Conservation (phyloP, 1,140 invertebrate species). For the Leptoteleia sp. region DNA sequence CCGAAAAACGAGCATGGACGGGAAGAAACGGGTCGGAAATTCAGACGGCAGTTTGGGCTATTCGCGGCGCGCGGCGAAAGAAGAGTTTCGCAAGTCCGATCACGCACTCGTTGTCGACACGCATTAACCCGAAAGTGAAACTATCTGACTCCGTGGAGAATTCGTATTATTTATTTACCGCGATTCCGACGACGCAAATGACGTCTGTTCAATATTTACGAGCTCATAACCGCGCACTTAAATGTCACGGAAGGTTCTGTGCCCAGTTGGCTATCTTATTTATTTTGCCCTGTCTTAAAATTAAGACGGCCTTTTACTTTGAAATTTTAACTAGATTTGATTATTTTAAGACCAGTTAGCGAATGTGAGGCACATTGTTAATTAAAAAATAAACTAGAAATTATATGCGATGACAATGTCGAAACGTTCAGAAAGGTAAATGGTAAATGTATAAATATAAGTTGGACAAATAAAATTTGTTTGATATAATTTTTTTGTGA, state of each 20-base stretch:
- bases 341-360: no score
- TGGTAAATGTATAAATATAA: no score
- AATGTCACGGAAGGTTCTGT: constrained; percentile 8
- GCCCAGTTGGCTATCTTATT: no score
- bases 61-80: constrained; percentile 29
- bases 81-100: constrained; percentile 62
- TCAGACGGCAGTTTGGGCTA: constrained; percentile 24
- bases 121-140: constrained; percentile 66
- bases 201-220: constrained; percentile 4
- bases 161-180: constrained; percentile 46
- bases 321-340: no score
- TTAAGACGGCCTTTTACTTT: no score
- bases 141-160: constrained; percentile 24
- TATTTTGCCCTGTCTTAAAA: no score
- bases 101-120: constrained; percentile 58
- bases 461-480: no score
- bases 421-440: no score
- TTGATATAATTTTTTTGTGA: no score
- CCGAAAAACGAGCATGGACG: constrained; percentile 47
- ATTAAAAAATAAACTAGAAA: no score
- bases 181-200: constrained; percentile 6
- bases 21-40: constrained; percentile 53
- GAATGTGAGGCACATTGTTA: no score
- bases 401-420: no score
- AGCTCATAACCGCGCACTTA: constrained; percentile 3